phyloP scores from a whole-genome alignment of 2,113 vertebrate species.

The Mobula birostris region DNA sequence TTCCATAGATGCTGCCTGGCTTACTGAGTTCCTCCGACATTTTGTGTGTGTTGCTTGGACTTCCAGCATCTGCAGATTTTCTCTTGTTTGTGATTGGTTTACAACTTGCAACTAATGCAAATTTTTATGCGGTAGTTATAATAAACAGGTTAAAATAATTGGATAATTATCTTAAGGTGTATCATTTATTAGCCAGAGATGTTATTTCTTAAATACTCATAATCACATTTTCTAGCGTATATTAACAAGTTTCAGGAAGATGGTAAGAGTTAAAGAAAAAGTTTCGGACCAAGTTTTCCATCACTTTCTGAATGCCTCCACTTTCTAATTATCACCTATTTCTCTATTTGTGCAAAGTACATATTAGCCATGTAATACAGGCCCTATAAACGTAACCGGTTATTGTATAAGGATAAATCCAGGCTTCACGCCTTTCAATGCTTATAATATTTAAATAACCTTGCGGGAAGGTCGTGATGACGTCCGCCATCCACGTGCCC shows the following conservation, averaged over 20 bases:
- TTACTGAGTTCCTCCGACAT: no score
- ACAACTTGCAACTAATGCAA: no score
- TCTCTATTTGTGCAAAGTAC: neutral
- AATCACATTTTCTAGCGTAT: neutral
- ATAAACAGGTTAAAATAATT: neutral
- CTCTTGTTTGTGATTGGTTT: no score
- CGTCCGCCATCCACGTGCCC: neutral
- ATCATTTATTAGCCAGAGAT: neutral
- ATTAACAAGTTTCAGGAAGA: neutral
- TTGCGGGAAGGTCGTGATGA: slow-evolving; percentile 14
- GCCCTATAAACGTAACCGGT: no score
- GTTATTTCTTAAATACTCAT: neutral
- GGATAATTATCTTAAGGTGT: neutral
- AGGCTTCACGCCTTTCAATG: neutral
- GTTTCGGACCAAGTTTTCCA: neutral
- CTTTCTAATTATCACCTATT: neutral
- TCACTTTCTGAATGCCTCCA: neutral
- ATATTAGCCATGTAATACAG: no score
- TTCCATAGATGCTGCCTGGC: no score
- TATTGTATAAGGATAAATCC: no score
- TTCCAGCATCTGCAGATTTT: no score
- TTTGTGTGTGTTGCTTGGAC: no score
- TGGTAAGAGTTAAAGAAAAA: neutral
- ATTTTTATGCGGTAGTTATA: neutral
- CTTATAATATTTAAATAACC: neutral